phyloP scores from a whole-genome alignment of 2,888 invertebrate genomes.

The Aspidapion aeneum region DNA sequence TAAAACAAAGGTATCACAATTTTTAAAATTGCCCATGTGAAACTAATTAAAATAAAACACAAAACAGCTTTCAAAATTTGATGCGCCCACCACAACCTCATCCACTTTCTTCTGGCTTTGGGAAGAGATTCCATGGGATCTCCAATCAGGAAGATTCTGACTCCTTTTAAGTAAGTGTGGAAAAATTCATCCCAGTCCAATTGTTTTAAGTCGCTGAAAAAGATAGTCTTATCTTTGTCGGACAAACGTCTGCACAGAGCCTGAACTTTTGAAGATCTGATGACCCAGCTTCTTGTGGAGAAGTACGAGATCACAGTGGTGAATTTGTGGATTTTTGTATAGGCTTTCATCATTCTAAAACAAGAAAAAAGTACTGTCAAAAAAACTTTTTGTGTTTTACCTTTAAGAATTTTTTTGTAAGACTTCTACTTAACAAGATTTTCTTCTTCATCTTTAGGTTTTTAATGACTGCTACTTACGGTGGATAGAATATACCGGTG shows the following conservation, averaged over 20 bases:
- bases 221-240: constrained; percentile 54
- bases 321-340: constrained; percentile 77
- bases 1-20: not conserved
- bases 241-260: constrained; percentile 54
- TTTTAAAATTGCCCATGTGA: constrained; percentile 16
- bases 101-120: constrained; percentile 47
- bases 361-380: constrained; percentile 8
- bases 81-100: constrained; percentile 24
- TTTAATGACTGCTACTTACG: too few species aligned
- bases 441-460: too few species aligned
- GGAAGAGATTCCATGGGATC: constrained; percentile 69
- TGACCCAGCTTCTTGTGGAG: constrained; percentile 66
- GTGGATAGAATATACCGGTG: too few species aligned
- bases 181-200: constrained; percentile 77
- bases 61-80: constrained; percentile 18
- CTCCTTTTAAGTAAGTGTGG: constrained; percentile 66
- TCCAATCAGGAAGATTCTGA: constrained; percentile 73
- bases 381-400: too few species aligned
- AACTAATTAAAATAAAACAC: constrained; percentile 14
- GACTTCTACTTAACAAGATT: too few species aligned
- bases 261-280: constrained; percentile 60
- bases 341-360: constrained; percentile 71
- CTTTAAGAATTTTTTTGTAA: too few species aligned
- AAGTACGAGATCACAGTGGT: constrained; percentile 73
- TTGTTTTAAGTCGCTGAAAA: constrained; percentile 69